Evolutionary conservation across 2,113 vertebrate genomes (phyloP).

Genomic region (Glareola pratincola): DNA sequence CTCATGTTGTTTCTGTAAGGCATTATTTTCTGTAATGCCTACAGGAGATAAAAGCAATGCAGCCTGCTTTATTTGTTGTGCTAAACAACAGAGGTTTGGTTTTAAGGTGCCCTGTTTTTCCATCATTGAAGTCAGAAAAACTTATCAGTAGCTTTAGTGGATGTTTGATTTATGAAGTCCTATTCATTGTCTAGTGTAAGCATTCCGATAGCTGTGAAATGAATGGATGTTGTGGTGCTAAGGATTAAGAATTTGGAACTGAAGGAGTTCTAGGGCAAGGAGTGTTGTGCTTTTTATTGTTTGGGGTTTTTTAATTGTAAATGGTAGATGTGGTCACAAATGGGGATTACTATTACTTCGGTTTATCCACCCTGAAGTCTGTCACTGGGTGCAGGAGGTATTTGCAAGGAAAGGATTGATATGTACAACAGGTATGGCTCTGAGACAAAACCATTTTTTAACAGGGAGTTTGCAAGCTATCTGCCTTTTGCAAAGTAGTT

Average conservation of each 20-base stretch:
- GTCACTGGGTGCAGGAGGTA: background rate
- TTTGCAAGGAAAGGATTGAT: background rate
- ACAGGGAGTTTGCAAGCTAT: background rate
- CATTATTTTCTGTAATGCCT: background rate
- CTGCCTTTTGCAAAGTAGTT: background rate
- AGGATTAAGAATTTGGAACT: background rate
- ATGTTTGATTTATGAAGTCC: accelerated
- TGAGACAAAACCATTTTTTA: background rate
- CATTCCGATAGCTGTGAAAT: background rate
- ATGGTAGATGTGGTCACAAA: background rate
- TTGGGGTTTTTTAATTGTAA: background rate
- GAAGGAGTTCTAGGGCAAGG: background rate
- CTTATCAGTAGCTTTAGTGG: background rate
- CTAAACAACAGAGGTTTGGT: background rate
- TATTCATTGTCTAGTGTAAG: background rate
- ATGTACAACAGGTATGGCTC: background rate
- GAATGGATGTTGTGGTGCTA: background rate
- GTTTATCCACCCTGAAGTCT: background rate
- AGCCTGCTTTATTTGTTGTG: background rate
- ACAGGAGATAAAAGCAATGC: background rate
- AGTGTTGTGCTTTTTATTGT: background rate
- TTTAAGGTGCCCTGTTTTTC: background rate
- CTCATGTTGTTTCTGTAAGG: background rate
- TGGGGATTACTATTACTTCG: background rate
- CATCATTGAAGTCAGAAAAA: background rate